Evolutionary conservation across 1,140 invertebrate genomes (phyloP).

Genomic region (Brachionus plicatilis): DNA sequence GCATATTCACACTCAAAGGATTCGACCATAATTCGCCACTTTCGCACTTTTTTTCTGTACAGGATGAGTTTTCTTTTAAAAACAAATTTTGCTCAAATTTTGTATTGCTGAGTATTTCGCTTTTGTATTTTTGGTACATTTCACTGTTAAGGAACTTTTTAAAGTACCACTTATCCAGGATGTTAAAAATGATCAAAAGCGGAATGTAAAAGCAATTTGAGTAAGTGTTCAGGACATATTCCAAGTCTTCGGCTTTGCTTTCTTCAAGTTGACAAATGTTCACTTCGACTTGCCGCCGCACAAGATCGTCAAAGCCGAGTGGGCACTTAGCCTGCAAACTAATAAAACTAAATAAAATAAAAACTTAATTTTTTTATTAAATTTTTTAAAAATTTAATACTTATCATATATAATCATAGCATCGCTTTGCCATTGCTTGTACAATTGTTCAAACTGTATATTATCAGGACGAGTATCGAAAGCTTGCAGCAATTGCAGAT

Average conservation of each 20-base stretch:
- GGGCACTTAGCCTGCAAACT: conserved; percentile 4
- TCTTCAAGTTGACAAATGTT: conserved; percentile 21
- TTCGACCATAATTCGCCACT: background rate
- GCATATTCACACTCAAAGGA: background rate
- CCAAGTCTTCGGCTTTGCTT: background rate
- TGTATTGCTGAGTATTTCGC: background rate
- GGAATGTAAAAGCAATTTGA: conserved; percentile 32
- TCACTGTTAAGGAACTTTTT: background rate
- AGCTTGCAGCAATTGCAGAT: background rate
- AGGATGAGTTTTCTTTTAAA: background rate
- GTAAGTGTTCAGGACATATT: background rate
- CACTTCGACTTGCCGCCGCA: conserved; percentile 1
- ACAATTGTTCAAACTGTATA: background rate
- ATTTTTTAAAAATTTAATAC: background rate
- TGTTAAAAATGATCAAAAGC: background rate
- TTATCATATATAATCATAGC: conserved; percentile 19
- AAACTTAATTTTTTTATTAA: background rate
- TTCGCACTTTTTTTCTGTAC: background rate
- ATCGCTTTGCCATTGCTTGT: conserved; percentile 10
- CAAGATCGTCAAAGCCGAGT: background rate
- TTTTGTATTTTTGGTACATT: background rate
- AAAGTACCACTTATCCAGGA: conserved; percentile 3
- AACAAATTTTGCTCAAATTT: background rate
- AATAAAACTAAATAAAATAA: background rate
- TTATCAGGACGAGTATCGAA: background rate